Conservation (phyloP, 2,113 vertebrate genomes). For the Tympanuchus pallidicinctus region DNA sequence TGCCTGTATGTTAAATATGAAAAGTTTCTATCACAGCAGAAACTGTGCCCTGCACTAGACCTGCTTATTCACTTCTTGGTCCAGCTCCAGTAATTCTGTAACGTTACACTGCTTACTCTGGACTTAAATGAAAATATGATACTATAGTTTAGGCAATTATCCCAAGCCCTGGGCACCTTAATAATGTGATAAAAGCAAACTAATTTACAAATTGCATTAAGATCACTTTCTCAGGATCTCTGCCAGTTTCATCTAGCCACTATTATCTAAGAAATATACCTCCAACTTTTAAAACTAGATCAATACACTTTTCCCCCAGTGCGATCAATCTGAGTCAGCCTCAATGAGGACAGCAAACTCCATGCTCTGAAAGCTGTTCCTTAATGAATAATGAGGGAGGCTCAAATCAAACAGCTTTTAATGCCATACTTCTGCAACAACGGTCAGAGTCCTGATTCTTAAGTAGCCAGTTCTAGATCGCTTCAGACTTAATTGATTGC, state of each 20-base stretch:
- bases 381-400: slow-evolving; percentile 36
- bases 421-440: not conserved
- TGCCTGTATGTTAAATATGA: not conserved
- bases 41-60: not conserved
- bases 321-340: not conserved
- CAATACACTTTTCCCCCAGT: not conserved
- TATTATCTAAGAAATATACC: slow-evolving; percentile 23
- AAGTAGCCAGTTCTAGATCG: not conserved
- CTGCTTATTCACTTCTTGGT: not conserved
- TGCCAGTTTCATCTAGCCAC: slow-evolving; percentile 19
- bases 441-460: not conserved
- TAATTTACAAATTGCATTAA: slow-evolving; percentile 44
- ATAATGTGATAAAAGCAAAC: slow-evolving; percentile 39
- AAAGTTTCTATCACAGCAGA: not conserved
- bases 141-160: not conserved
- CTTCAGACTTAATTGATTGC: slow-evolving; percentile 9
- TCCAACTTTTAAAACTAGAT: slow-evolving; percentile 24
- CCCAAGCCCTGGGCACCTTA: not conserved
- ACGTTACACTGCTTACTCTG: not conserved
- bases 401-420: slow-evolving; percentile 62
- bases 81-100: not conserved
- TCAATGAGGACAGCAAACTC: not conserved
- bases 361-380: not conserved
- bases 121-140: slow-evolving; percentile 47
- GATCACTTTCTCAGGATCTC: slow-evolving; percentile 30